Evolutionary conservation across 2,113 vertebrate species (phyloP).

Genomic region (Oryzias celebensis): DNA sequence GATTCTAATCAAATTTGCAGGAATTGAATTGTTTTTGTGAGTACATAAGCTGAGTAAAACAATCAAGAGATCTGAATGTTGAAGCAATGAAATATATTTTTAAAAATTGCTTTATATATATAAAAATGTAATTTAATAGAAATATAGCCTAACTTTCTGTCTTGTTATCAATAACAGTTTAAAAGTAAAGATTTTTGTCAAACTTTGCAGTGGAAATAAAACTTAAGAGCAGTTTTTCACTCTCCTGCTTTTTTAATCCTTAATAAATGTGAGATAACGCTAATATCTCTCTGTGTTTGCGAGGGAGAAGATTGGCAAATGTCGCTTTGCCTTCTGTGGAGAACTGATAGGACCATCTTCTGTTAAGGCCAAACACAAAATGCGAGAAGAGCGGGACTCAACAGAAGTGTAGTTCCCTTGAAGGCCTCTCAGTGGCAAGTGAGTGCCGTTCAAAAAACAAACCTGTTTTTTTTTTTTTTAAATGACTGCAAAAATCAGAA

Average conservation of each 20-base stretch:
- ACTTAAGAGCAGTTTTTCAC: background rate
- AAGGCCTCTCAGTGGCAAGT: background rate
- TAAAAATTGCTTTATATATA: too few species aligned
- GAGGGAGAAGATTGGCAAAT: conserved; percentile 24
- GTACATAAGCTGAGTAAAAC: too few species aligned
- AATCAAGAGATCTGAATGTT: too few species aligned
- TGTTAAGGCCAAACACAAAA: background rate
- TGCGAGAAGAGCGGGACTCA: background rate
- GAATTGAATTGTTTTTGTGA: too few species aligned
- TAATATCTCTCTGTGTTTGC: background rate
- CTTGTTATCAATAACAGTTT: background rate
- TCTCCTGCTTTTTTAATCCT: background rate
- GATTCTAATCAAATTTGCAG: too few species aligned
- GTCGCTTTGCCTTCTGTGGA: conserved; percentile 19
- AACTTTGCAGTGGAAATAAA: background rate
- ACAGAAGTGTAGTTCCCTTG: background rate
- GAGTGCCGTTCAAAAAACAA: background rate
- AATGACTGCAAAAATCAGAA: too few species aligned
- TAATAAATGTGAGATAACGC: conserved; percentile 3
- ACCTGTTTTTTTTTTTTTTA: too few species aligned
- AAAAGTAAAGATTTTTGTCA: background rate
- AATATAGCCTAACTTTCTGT: too few species aligned
- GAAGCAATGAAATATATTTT: too few species aligned
- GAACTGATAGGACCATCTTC: conserved; percentile 40
- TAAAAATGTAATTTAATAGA: too few species aligned